Evolutionary conservation across 64 coral and sea anemone species (phyloP).

Genomic region (Montipora foliosa): DNA sequence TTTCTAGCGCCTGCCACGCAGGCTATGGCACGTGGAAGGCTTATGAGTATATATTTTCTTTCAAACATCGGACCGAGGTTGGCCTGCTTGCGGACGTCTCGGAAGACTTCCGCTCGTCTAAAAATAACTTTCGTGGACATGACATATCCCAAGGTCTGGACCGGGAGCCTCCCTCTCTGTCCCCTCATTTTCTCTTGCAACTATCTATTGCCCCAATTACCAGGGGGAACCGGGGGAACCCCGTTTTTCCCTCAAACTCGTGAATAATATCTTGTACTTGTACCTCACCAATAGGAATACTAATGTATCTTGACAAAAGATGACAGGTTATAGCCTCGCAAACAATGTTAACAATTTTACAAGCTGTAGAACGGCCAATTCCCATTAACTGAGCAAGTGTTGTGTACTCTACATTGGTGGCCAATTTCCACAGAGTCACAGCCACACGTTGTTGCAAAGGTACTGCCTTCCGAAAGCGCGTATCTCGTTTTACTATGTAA

Average conservation of each 20-base stretch:
- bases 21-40: too few relatives aligned
- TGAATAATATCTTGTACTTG: neutral
- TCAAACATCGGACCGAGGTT: too few relatives aligned
- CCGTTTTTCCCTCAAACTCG: conserved; percentile 13
- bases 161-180: too few relatives aligned
- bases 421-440: conserved; percentile 27
- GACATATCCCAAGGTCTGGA: too few relatives aligned
- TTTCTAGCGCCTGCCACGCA: too few relatives aligned
- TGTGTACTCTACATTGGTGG: conserved; percentile 21
- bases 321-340: conserved; percentile 22
- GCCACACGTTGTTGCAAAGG: neutral
- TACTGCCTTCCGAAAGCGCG: neutral
- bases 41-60: too few relatives aligned
- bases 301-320: conserved; percentile 35
- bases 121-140: too few relatives aligned
- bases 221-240: conserved; percentile 2
- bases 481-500: neutral
- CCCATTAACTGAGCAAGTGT: conserved; percentile 26
- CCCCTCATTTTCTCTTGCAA: neutral
- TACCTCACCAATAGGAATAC: neutral
- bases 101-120: too few relatives aligned
- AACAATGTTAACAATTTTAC: neutral
- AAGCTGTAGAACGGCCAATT: conserved; percentile 20
- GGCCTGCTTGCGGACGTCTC: too few relatives aligned
- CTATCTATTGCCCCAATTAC: conserved; percentile 4